Base-by-base conservation (phyloP, 2,797 vertebrate genomes). In the Gallinago stenura region DNA sequence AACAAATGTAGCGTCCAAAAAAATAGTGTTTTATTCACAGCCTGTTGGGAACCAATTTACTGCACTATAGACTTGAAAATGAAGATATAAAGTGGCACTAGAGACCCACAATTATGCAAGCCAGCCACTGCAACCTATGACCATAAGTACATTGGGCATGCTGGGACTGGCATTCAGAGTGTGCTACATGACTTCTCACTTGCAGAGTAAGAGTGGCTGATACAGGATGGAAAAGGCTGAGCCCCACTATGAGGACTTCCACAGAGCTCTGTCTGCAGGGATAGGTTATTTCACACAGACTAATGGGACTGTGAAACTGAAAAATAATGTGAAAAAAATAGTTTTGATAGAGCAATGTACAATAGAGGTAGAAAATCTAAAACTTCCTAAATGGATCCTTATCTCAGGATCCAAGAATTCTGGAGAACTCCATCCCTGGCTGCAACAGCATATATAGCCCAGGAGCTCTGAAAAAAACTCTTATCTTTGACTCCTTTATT, bases 41-140 rank as follows among this genome's bases (percentile, higher is more conserved):
- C 54, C 93, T 96, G 70, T 61, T 62, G 84, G 85, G 93, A 92
- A 51, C 62, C 70, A 94, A 93, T 96, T 96, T 95, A 65, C 76
- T 95, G 90, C 85, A 54, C 85, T 68, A 21, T 11, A 58, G 90
- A 66, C 72, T 70, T 91, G 75, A 90, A 96, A 96, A 97, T 77
- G 62, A 64, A 94, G 75, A 71, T 75, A 20, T 56, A 68, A 94
- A 95, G 71, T 79, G 66, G 65, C 65, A 91, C 80, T 54, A 12
- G 82, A 60, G 88, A 89, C 76, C 65, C 83, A 86, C 87, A 89
- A 25, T 87, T 81, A 48, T 45, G 41, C 31, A 13, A 76, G 75
- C 21, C 90, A 94, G 68, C 35, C 65, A 35, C 71, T 37, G 80
- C 61, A 79, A 45, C 54, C 91, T 33, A 56, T 65, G 84, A 54